A percentile compares a stretch with the other conserved stretches of the same genome.
Conservation (phyloP, 2,888 invertebrate species). For the Melanophora roralis region DNA sequence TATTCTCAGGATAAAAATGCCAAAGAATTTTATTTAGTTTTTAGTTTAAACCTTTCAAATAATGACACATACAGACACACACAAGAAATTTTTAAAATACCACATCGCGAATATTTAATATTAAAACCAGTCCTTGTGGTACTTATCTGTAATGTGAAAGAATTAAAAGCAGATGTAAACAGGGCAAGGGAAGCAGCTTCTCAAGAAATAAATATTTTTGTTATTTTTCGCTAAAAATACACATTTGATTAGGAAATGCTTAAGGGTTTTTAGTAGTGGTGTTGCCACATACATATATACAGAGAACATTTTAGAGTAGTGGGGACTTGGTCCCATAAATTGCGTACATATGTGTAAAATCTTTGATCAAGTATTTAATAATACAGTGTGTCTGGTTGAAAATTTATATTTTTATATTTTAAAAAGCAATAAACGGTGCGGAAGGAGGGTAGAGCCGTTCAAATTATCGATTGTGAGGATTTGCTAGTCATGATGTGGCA, state of each 20-base stretch:
- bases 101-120: slow-evolving; percentile 31
- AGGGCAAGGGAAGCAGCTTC: slow-evolving; percentile 9
- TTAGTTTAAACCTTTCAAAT: slow-evolving; percentile 32
- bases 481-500: too few species aligned
- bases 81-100: background rate
- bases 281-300: slow-evolving; percentile 14
- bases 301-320: too few species aligned
- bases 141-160: slow-evolving; percentile 18
- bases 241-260: slow-evolving; percentile 54
- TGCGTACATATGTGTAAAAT: too few species aligned
- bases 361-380: too few species aligned
- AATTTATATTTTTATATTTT: too few species aligned
- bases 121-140: slow-evolving; percentile 29
- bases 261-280: slow-evolving; percentile 18
- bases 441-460: too few species aligned
- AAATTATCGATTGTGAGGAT: too few species aligned
- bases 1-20: slow-evolving; percentile 17
- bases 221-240: slow-evolving; percentile 55
- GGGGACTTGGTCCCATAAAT: too few species aligned
- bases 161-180: background rate
- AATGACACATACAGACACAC: background rate
- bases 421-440: too few species aligned
- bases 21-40: slow-evolving; percentile 1
- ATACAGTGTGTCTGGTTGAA: too few species aligned
- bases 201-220: slow-evolving; percentile 55